A percentile compares a stretch with the other conserved stretches of the same genome.
Conservation (phyloP, 2,888 invertebrate genomes). For the Rotaria magnacalcarata region DNA sequence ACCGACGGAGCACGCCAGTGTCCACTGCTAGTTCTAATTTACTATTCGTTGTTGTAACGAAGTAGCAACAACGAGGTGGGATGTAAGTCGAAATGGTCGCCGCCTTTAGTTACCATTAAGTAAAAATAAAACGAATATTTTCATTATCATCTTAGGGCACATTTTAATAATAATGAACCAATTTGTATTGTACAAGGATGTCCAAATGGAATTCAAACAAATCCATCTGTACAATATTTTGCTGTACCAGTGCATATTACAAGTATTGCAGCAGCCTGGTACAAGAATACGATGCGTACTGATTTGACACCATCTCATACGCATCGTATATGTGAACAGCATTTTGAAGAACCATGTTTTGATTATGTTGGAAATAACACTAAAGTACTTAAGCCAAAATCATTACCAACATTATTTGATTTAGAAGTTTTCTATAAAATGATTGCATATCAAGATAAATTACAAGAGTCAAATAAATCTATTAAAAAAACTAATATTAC, state of each 20-base stretch:
- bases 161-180: constrained; percentile 28
- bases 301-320: constrained; percentile 38
- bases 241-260: constrained; percentile 29
- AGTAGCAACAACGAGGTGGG: constrained; percentile 29
- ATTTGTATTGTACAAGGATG: constrained; percentile 46
- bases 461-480: constrained; percentile 33
- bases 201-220: constrained; percentile 40
- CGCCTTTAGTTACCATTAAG: background rate
- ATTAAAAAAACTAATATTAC: constrained; percentile 33
- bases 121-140: background rate
- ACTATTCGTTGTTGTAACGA: constrained; percentile 27
- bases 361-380: constrained; percentile 35
- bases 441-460: constrained; percentile 46
- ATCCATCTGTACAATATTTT: constrained; percentile 42
- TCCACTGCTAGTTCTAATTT: constrained; percentile 31
- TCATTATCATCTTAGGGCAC: background rate
- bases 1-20: constrained; percentile 31
- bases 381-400: constrained; percentile 42
- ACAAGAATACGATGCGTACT: constrained; percentile 45
- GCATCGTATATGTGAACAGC: constrained; percentile 45
- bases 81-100: constrained; percentile 10
- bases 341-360: constrained; percentile 46
- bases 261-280: constrained; percentile 42
- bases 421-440: constrained; percentile 47
- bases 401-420: constrained; percentile 45